Evolutionary conservation across 92 coral and sea anemone genomes (phyloP), one percentile per base, ranked within the genome.

Genomic region (Palythoa heliodiscus): DNA sequence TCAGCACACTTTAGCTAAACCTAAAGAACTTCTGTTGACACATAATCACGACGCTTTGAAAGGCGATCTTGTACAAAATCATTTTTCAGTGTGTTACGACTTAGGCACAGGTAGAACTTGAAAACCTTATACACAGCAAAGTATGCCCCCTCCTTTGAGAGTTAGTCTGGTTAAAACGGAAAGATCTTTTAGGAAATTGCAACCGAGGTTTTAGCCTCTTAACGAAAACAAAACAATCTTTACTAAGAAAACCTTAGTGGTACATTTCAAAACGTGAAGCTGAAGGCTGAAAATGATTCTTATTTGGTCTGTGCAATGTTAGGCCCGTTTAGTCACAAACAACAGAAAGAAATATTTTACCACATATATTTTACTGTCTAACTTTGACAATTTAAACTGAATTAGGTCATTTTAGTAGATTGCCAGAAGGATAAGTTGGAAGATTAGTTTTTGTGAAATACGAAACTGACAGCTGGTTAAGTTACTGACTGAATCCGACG

Each of bases 241-340:
- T 80, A 70, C 22, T 80, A 52, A 80, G 84, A 80, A 80, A 64
- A 80, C 73, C 66, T 25, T 23, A 6, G 73, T 66, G 74, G 60
- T 48, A 53, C 53, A 66, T 80, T 80, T 80, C 84, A 80, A 67
- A 66, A 47, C 74, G 66, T 43, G 61, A 66, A 40, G 84, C 84
- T 80, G 84, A 80, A 80, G 38, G 84, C 63, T 1, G 35, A 29
- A 25, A 64, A 15, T 23, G 73, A 80, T 80, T 80, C 60, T 68
- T 50, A 47, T 80, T 80, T 80, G 35, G 47, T 11, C 84, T 80
- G 74, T 80, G 84, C 72, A 48, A 80, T 66, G 74, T 80, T 80
- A 66, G 74, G 60, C 35, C 50, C 84, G 84, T 66, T 64, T 48
- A 80, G 52, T 43, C 84, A 52, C 73, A 64, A 79, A 67, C 84